Base-by-base conservation (phyloP, 2,888 invertebrate genomes). In the Nezara viridula region DNA sequence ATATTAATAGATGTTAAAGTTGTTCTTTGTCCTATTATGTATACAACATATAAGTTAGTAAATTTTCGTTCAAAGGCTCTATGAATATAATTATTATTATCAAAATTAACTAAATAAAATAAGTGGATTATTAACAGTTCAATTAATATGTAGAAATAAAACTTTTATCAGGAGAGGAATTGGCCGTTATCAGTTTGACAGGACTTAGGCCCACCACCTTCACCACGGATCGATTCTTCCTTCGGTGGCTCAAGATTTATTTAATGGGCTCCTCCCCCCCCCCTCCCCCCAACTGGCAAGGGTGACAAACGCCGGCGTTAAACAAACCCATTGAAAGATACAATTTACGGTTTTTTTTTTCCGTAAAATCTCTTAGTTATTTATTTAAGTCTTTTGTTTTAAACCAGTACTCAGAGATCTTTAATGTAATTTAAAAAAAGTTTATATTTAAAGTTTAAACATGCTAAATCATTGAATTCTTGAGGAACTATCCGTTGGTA, bases 371-470 rank as follows among this genome's bases (percentile, higher is more conserved):
- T 24, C 32, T 14, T 32, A 66, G 66, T 66, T 66, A 66, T 66
- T 66, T 66, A 66, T 60, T 66, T 27, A 60, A 60, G 60, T 6
- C n/a, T 60, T n/a, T n/a, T n/a, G n/a, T n/a, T n/a, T n/a, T n/a
- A n/a, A n/a, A n/a, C n/a, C n/a, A n/a, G n/a, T n/a, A n/a, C n/a
- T n/a, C n/a, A n/a, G n/a, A n/a, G n/a, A n/a, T n/a, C n/a, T n/a
- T n/a, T n/a, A n/a, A n/a, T n/a, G n/a, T n/a, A n/a, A n/a, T n/a
- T n/a, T n/a, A n/a, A n/a, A n/a, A n/a, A n/a, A n/a, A n/a, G n/a
- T n/a, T n/a, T n/a, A n/a, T n/a, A n/a, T n/a, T n/a, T n/a, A n/a
- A n/a, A n/a, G n/a, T n/a, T n/a, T n/a, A n/a, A n/a, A n/a, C n/a
- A n/a, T n/a, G n/a, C n/a, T n/a, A n/a, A n/a, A n/a, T n/a, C n/a